phyloP scores from a whole-genome alignment of 2,797 vertebrate species.

The Syngnathus acus region DNA sequence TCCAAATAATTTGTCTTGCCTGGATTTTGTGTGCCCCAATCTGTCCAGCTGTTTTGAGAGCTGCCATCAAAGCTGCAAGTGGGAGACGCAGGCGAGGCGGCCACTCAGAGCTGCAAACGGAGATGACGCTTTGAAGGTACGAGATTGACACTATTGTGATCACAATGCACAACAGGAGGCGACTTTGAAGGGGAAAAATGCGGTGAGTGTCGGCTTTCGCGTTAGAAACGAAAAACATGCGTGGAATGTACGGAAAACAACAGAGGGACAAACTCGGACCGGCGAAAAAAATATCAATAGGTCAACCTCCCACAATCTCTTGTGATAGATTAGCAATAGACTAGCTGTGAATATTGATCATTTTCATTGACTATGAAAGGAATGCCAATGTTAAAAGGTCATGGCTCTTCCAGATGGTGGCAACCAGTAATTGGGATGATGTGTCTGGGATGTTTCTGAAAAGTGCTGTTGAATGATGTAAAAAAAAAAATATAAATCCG shows the following conservation, averaged over 20 bases:
- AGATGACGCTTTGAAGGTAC: conserved; percentile 65
- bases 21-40: conserved; percentile 23
- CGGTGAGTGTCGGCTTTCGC: conserved; percentile 69
- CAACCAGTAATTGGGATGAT: not conserved
- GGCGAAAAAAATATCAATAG: not conserved
- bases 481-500: too few relatives aligned
- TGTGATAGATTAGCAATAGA: not conserved
- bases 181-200: conserved; percentile 67
- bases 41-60: conserved; percentile 55
- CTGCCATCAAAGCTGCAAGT: conserved; percentile 55
- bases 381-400: not conserved
- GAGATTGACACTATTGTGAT: conserved; percentile 73
- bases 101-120: conserved; percentile 56
- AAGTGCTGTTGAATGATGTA: too few relatives aligned
- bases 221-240: conserved; percentile 53
- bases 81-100: conserved; percentile 58
- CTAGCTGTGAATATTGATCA: not conserved
- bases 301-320: not conserved
- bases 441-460: too few relatives aligned
- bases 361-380: not conserved
- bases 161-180: conserved; percentile 72
- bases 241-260: conserved; percentile 30
- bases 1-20: conserved; percentile 14
- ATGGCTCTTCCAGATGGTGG: not conserved
- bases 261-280: not conserved